A percentile compares a stretch with the other conserved stretches of the same genome.
Evolutionary conservation across 2,888 invertebrate species (phyloP).

Genomic region (Parelbella ahira): DNA sequence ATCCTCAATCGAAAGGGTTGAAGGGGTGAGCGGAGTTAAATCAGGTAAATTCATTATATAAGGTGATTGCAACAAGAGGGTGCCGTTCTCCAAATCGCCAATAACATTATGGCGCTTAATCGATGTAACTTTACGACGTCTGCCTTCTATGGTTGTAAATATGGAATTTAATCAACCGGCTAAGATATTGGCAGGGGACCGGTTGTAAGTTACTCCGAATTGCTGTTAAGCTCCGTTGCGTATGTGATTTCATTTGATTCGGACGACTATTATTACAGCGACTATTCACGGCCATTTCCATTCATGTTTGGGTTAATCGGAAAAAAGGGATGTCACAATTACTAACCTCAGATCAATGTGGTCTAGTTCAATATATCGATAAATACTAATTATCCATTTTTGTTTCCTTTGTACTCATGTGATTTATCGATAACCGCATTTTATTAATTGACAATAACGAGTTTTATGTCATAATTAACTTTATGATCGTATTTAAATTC

Average conservation of each 20-base stretch:
- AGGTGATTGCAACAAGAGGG: conserved; percentile 14
- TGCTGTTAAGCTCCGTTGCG: conserved; percentile 11
- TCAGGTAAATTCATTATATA: conserved; percentile 20
- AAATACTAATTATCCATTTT: too few relatives aligned
- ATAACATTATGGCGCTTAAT: conserved; percentile 64
- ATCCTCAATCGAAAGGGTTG: conserved; percentile 18
- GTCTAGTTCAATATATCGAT: too few relatives aligned
- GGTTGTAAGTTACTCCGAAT: conserved; percentile 49
- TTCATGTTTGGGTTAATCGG: too few relatives aligned
- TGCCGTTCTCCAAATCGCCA: conserved; percentile 25
- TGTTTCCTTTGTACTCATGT: too few relatives aligned
- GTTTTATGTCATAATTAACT: too few relatives aligned
- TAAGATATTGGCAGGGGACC: conserved; percentile 60
- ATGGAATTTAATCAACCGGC: conserved; percentile 70
- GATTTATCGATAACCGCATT: too few relatives aligned
- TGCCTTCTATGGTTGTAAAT: conserved; percentile 49
- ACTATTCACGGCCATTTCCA: too few relatives aligned
- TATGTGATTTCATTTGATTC: conserved; percentile 20
- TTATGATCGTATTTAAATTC: too few relatives aligned
- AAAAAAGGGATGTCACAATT: too few relatives aligned
- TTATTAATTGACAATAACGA: too few relatives aligned
- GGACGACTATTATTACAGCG: conserved; percentile 5
- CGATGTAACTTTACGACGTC: conserved; percentile 61
- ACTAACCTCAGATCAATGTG: too few relatives aligned
- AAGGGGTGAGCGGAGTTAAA: conserved; percentile 19